A percentile compares a stretch with the other conserved stretches of the same genome.
These are phyloP conservation scores for Blastobasis lacticolella DNA, from an alignment of 2,888 invertebrate genomes.

Conservation along the genomic window DNA sequence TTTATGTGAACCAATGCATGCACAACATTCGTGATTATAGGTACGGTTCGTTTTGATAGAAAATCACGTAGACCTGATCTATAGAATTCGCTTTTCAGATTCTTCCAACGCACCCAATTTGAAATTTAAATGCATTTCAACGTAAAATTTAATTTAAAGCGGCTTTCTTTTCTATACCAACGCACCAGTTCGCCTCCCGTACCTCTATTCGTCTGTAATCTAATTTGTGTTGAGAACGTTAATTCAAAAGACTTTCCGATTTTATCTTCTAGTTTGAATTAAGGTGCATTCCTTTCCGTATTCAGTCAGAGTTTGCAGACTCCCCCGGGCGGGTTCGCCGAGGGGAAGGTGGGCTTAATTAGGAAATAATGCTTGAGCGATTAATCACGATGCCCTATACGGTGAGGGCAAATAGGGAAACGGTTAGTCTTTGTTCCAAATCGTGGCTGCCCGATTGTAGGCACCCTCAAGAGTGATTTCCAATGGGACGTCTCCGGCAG, in stretches of 20 bases:
- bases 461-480: conserved; percentile 51
- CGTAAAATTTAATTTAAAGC: too few species aligned
- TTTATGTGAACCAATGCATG: conserved; percentile 20
- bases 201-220: conserved; percentile 2
- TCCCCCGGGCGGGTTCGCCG: conserved; percentile 41
- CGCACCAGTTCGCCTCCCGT: too few species aligned
- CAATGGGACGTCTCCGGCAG: conserved; percentile 55
- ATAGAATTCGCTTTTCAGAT: too few species aligned
- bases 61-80: too few species aligned
- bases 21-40: too few species aligned
- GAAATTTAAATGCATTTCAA: too few species aligned
- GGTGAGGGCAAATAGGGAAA: conserved; percentile 21
- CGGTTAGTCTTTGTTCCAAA: conserved; percentile 13
- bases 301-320: neutral
- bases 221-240: conserved; percentile 45
- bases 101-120: too few species aligned
- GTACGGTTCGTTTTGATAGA: too few species aligned
- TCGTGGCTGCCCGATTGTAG: conserved; percentile 18
- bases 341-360: conserved; percentile 69
- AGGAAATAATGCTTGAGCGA: conserved; percentile 69
- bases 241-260: conserved; percentile 57
- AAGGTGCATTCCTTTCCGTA: conserved; percentile 27
- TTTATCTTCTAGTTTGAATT: conserved; percentile 38
- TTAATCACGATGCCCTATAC: conserved; percentile 62
- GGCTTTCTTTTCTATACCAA: too few species aligned